These are phyloP conservation scores for Nerophis ophidion DNA, from an alignment of 2,113 vertebrate species.

Conservation along the genomic window DNA sequence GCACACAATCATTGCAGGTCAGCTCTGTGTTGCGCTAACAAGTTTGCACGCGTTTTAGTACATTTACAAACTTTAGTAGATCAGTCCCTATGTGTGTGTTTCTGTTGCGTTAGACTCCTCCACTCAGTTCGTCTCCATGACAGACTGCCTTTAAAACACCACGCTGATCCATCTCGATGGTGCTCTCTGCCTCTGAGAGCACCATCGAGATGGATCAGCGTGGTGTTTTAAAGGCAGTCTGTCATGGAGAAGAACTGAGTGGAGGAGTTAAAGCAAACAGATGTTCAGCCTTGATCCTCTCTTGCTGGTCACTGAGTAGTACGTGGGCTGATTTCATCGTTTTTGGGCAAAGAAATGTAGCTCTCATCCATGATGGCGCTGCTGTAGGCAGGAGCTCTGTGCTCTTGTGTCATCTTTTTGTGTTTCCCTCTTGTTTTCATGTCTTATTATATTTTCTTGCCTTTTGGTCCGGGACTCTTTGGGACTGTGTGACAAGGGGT, in stretches of 20 bases:
- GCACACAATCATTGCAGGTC: too few relatives aligned
- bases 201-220: slow-evolving; percentile 7
- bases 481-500: too few relatives aligned
- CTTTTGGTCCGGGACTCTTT: too few relatives aligned
- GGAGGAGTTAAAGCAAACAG: slow-evolving; percentile 43
- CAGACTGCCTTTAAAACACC: slow-evolving; percentile 6
- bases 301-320: slow-evolving; percentile 36
- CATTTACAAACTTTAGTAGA: too few relatives aligned
- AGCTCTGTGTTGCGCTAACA: too few relatives aligned
- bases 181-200: slow-evolving; percentile 4
- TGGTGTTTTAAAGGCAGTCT: slow-evolving; percentile 5
- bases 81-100: too few relatives aligned
- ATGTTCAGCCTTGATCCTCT: slow-evolving; percentile 23
- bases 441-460: too few relatives aligned
- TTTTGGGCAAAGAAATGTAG: slow-evolving; percentile 45
- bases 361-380: slow-evolving; percentile 53
- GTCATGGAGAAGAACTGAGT: slow-evolving; percentile 10
- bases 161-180: slow-evolving; percentile 9
- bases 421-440: too few relatives aligned
- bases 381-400: too few relatives aligned
- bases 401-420: too few relatives aligned
- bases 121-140: slow-evolving; percentile 12
- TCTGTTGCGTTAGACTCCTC: too few relatives aligned
- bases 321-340: slow-evolving; percentile 34
- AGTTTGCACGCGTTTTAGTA: too few relatives aligned